Percentiles rank a stretch among this genome's conserved stretches.
phyloP scores from a whole-genome alignment of 2,888 invertebrate species.

The Pardosa pseudoannulata region DNA sequence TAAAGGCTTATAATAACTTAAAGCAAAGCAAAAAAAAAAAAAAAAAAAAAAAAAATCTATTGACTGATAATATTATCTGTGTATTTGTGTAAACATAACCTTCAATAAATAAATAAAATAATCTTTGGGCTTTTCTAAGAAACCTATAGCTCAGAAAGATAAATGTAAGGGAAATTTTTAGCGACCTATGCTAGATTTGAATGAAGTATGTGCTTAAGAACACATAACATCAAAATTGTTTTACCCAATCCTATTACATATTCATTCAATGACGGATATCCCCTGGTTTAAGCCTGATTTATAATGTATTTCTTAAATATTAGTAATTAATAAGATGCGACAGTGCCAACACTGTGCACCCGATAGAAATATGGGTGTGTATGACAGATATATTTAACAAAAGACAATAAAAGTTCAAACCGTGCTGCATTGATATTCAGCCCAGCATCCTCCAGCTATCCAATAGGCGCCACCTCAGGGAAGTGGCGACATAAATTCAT shows the following conservation, averaged over 20 bases:
- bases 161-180: no score
- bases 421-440: constrained; percentile 46
- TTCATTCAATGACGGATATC: neutral
- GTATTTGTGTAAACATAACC: no score
- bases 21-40: no score
- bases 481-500: constrained; percentile 67
- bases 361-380: constrained; percentile 6
- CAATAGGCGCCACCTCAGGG: constrained; percentile 50
- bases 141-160: no score
- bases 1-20: no score
- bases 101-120: no score
- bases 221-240: no score
- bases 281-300: neutral
- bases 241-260: neutral
- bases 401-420: constrained; percentile 34
- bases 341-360: neutral
- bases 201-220: no score
- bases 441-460: constrained; percentile 2
- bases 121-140: no score
- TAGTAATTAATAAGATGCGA: neutral
- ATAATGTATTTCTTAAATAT: neutral
- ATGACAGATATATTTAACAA: neutral
- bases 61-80: no score
- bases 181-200: no score
- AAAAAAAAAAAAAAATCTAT: no score